phyloP scores from a whole-genome alignment of 2,797 vertebrate genomes.

The Naso thynnoides region DNA sequence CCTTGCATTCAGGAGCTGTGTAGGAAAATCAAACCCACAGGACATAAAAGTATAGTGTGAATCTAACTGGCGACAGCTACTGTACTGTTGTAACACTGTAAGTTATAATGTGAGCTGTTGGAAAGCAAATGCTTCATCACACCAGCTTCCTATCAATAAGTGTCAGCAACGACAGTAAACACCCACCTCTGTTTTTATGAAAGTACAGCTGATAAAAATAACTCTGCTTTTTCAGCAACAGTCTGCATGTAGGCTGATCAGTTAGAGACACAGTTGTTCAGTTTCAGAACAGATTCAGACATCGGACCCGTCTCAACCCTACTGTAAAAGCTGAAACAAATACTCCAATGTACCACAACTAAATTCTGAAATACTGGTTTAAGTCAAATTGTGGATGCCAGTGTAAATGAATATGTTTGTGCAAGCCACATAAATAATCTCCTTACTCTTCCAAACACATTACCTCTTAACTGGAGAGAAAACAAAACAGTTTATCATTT shows the following conservation, averaged over 20 bases:
- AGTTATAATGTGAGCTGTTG: background rate
- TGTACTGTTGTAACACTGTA: background rate
- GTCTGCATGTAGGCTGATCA: background rate
- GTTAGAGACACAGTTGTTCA: constrained; percentile 13
- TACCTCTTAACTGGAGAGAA: background rate
- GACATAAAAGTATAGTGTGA: too few relatives aligned
- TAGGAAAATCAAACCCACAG: background rate
- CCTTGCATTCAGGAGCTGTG: background rate
- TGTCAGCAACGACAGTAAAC: background rate
- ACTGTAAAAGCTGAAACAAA: constrained; percentile 25
- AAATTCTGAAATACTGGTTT: constrained; percentile 3
- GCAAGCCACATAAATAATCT: background rate
- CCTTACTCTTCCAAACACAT: background rate
- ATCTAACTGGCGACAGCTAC: background rate
- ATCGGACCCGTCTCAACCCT: constrained; percentile 31
- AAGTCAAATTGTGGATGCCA: background rate
- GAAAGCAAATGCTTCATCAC: background rate
- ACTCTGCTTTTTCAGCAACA: background rate
- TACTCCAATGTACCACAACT: background rate
- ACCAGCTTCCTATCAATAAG: background rate
- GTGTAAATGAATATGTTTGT: constrained; percentile 1
- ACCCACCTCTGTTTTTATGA: constrained; percentile 3
- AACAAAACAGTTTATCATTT: constrained; percentile 1
- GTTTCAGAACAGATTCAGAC: constrained; percentile 33
- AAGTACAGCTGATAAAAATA: background rate